These are phyloP conservation scores for Wiebesia pumilae DNA, from an alignment of 1,140 invertebrate species.

Conservation along the genomic window DNA sequence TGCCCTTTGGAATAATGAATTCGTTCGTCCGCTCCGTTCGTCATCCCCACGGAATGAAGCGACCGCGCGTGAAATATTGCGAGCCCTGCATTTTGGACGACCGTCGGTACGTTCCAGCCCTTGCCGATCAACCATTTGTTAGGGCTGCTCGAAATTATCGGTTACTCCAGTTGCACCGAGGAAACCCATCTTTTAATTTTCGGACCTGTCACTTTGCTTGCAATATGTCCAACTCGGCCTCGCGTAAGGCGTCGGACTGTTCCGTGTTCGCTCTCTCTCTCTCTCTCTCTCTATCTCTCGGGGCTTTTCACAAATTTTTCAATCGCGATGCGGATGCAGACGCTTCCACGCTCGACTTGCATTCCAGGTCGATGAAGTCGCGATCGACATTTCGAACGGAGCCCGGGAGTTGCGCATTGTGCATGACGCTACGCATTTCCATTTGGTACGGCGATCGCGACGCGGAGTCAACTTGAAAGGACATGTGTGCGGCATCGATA, in stretches of 20 bases:
- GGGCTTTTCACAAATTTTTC: not conserved
- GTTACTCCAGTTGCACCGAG: not conserved
- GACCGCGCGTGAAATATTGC: not conserved
- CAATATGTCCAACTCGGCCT: not conserved
- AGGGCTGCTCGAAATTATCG: not conserved
- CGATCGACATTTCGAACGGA: not conserved
- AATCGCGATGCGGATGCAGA: not conserved
- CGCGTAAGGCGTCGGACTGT: not conserved
- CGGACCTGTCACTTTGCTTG: not conserved
- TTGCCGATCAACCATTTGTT: not conserved
- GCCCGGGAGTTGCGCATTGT: not conserved
- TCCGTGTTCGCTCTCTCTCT: not conserved
- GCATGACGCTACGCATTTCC: not conserved
- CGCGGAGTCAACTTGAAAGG: not conserved
- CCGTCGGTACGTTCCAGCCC: not conserved
- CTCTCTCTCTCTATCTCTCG: not conserved
- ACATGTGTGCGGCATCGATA: conserved; percentile 1
- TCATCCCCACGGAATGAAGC: not conserved
- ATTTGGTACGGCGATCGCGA: not conserved
- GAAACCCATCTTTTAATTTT: not conserved
- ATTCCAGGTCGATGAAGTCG: not conserved
- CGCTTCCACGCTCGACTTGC: not conserved
- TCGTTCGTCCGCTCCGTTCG: not conserved
- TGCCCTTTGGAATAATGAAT: not conserved
- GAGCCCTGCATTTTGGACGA: not conserved